Evolutionary conservation across 2,888 invertebrate genomes (phyloP), one percentile per base, ranked within the genome.

Genomic region (Volucella bombylans): DNA sequence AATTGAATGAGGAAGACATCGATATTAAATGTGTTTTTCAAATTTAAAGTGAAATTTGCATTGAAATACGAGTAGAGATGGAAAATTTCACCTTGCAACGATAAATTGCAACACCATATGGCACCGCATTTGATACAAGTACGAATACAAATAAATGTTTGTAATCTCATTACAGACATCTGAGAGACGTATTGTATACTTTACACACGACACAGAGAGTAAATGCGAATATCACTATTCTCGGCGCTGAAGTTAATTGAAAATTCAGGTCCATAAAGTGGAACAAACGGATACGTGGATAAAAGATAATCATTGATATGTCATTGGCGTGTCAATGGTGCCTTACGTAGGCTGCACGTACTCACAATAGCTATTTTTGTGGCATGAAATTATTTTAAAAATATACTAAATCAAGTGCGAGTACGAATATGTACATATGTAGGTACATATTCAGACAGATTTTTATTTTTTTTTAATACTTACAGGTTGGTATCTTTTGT

Each of bases 201-300:
- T 14, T 43, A 31, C 31, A 6, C 6, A 31, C 6, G 3, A 71
- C 54, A 49, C 23, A 55, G 39, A 61, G 38, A 38, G 77, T 49
- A 55, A 69, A 74, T 72, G 85, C 62, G 76, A 85, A 76, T 76
- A 67, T 85, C 80, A 61, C 81, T 55, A 85, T 71, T 81, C 61
- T 49, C 61, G 76, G 76, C 68, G 67, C 68, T 77, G 54, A 31
- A 67, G 81, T 81, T 85, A 85, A 85, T 85, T 85, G 81, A 81
- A 85, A 85, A 85, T 85, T 71, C 85, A 85, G 81, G 67, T 81
- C 85, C 72, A 81, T 72, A 81, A 85, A 81, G 76, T 85, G 81
- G 85, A 81, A 72, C 85, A 81, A 76, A 76, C 81, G 74, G 74
- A 83, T 83, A 80, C 68, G 73, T 74, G 76, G 83, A 80, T 78